Evolutionary conservation across 2,797 vertebrate species (phyloP).

Genomic region (Crenuchus spilurus): DNA sequence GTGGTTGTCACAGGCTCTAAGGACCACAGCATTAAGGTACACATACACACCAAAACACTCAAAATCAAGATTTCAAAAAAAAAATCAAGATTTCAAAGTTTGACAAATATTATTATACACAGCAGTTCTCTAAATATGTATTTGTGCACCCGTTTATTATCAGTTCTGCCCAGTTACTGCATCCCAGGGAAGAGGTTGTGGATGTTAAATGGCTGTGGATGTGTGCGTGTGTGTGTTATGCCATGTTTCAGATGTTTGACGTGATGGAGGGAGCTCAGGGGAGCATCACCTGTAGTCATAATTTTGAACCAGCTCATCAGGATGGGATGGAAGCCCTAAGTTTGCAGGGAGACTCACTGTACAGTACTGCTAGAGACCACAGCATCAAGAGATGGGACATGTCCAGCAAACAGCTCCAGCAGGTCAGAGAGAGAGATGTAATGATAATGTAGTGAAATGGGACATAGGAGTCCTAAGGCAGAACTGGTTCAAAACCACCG

Average conservation of each 20-base stretch:
- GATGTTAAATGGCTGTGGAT: not conserved
- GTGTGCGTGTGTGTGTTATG: not conserved
- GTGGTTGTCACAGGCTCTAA: slow-evolving; percentile 95
- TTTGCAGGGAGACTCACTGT: slow-evolving; percentile 86
- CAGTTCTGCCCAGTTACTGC: slow-evolving; percentile 14
- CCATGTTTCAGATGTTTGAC: slow-evolving; percentile 88
- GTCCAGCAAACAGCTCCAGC: slow-evolving; percentile 86
- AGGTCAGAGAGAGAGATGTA: slow-evolving; percentile 72
- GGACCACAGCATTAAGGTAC: slow-evolving; percentile 93
- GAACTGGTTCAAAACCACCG: not conserved
- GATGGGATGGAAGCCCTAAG: slow-evolving; percentile 90
- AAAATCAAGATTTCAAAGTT: slow-evolving; percentile 19
- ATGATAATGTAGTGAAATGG: not conserved
- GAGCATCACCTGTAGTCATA: slow-evolving; percentile 85
- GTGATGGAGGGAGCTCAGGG: slow-evolving; percentile 93
- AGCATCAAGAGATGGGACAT: slow-evolving; percentile 97
- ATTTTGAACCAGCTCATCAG: slow-evolving; percentile 91
- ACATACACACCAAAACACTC: not conserved
- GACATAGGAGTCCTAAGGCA: not conserved
- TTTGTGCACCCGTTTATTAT: slow-evolving; percentile 24
- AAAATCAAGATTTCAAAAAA: slow-evolving; percentile 20
- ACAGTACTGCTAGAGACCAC: slow-evolving; percentile 91
- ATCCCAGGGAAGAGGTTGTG: not conserved
- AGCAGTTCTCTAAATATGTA: slow-evolving; percentile 1
- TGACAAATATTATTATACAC: slow-evolving; percentile 15